phyloP scores from a whole-genome alignment of 2,888 invertebrate species.

The Noctua janthina region DNA sequence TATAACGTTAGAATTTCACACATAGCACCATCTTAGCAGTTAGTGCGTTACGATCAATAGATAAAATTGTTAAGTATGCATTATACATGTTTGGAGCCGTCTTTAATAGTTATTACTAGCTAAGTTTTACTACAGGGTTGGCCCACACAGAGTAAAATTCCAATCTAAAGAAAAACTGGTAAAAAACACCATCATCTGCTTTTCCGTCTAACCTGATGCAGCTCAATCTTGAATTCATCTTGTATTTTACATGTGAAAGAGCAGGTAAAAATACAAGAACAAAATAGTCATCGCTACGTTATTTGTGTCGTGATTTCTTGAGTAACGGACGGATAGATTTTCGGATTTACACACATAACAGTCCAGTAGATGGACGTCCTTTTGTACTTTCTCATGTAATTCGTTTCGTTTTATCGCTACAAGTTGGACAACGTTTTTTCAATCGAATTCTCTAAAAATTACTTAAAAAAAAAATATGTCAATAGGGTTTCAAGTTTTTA shows the following conservation, averaged over 20 bases:
- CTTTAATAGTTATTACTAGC: slow-evolving; percentile 45
- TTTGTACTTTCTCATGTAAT: slow-evolving; percentile 26
- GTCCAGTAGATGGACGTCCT: slow-evolving; percentile 9
- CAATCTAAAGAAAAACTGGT: neutral
- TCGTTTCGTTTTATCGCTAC: slow-evolving; percentile 9
- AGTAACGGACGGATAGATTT: slow-evolving; percentile 12
- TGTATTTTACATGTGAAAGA: too few relatives aligned
- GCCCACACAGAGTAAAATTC: neutral
- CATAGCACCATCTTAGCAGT: slow-evolving; percentile 45
- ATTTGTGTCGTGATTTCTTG: neutral
- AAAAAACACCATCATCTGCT: too few relatives aligned
- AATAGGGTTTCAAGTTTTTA: neutral
- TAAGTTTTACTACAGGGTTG: slow-evolving; percentile 23
- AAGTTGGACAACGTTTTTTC: neutral
- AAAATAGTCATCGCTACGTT: neutral
- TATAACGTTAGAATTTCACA: slow-evolving; percentile 61
- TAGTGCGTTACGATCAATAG: slow-evolving; percentile 48
- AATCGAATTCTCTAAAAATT: neutral
- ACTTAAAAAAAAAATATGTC: neutral
- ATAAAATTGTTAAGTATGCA: slow-evolving; percentile 57
- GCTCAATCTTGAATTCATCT: too few relatives aligned
- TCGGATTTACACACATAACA: slow-evolving; percentile 39
- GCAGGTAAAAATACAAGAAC: neutral
- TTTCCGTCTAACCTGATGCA: too few relatives aligned
- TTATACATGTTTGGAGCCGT: slow-evolving; percentile 40